Evolutionary conservation across 1,140 invertebrate genomes (phyloP), one percentile per base, ranked within the genome.

Genomic region (Hylyphantes graminicola): DNA sequence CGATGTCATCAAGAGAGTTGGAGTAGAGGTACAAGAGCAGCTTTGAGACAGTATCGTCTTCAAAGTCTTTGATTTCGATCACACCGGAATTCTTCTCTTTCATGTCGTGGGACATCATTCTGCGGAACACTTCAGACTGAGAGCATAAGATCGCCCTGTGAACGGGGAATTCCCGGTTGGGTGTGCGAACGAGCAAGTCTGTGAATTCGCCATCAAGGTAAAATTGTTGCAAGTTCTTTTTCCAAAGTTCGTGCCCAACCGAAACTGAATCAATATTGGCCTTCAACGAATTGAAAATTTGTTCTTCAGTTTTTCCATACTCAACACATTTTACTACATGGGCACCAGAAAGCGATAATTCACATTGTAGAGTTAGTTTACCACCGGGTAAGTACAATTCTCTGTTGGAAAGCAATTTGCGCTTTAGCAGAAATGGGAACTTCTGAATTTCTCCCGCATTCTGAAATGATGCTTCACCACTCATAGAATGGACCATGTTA

Each of bases 61-160:
- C 55, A 8, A 75, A 8, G n/a, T 75, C 73, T 3, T 59, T 17
- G n/a, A 75, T 63, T 54, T 61, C 51, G 17, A 75, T 9, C 6
- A 7, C 53, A 35, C 19, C 57, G 17, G 15, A 50, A 7, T n/a
- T 10, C 1, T 63, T 61, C 3, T 75, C 73, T 15, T 13, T 13
- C 55, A 61, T 87, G 54, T 89, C 86, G 11, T 86, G 77, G 63
- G 86, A 85, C 19, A 90, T 84, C 88, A 90, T 90, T 19, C 88
- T 89, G 10, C 77, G 59, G 81, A 90, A 90, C 19, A 90, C 89
- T 8, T 87, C 87, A 12, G 89, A 90, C 6, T 89, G 88, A 64
- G 89, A 87, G 10, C 87, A 83, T 19, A 90, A 73, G 10, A 90
- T 86, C 12, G 87, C 85, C 63, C 88, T 88, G 72, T 90, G 89